Evolutionary conservation across 2,888 invertebrate genomes (phyloP), one percentile per base, ranked within the genome.

Genomic region (Acleris emargana): DNA sequence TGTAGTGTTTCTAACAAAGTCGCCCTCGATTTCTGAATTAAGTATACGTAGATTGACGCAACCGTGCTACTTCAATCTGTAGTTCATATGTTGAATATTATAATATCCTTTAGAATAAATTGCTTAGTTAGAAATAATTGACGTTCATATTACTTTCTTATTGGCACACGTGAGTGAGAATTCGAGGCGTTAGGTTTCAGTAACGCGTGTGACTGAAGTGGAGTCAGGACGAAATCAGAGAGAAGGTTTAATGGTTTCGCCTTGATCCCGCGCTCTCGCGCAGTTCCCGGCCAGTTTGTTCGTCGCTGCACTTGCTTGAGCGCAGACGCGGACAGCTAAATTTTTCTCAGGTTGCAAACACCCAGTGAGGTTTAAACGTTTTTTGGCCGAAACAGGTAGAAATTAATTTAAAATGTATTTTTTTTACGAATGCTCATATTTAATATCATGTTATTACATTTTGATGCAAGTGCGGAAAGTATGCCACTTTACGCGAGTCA

Each of bases 261-360:
- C 81, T 84, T 87, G 88, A 88, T 87, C 85, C 85, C 81, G 81
- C 77, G 80, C 80, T 77, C 80, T 84, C 77, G 80, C 79, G 82
- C 82, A 84, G 86, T 85, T 83, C 87, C 82, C 78, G 83, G 80
- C 84, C 84, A 89, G 91, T 82, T 83, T 88, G 88, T 84, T 87
- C 83, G 76, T 75, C 80, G 85, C 84, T 79, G 75, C 81, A 85
- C 87, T 86, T 84, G 83, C 87, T 85, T 83, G 85, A 82, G 76
- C 84, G 82, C 84, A 85, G 84, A 86, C 86, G 83, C 88, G 85
- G 86, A 87, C 88, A 86, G 86, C 86, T 86, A 84, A 84, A 88
- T 88, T 89, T 83, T 76, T 82, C 81, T 83, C 82, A 83, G 82
- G 80, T 88, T 81, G 85, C 83, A 79, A 76, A 61, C 76, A 78